Conservation (phyloP, 2,888 invertebrate genomes). For the Drosophila nigricruria region DNA sequence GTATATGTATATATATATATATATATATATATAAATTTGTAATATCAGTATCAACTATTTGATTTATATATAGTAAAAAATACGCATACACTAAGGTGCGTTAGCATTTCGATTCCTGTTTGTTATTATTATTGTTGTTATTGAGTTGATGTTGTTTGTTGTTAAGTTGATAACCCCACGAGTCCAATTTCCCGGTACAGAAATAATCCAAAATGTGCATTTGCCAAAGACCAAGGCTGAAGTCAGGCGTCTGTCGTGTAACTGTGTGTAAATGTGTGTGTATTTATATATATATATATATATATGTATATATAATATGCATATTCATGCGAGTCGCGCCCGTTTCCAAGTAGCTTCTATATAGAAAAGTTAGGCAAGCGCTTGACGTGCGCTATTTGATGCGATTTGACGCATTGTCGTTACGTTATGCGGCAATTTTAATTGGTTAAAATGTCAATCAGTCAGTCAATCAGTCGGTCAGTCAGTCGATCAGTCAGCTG, state of each 20-base stretch:
- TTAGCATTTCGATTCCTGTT: background rate
- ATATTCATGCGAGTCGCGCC: conserved; percentile 45
- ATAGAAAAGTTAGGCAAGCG: conserved; percentile 37
- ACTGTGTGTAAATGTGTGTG: background rate
- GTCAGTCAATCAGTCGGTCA: conserved; percentile 26
- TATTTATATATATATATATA: background rate
- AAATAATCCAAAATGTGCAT: conserved; percentile 32
- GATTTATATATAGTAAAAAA: background rate
- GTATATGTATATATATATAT: background rate
- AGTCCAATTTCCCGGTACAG: conserved; percentile 5
- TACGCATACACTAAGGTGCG: background rate
- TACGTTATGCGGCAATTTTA: conserved; percentile 31
- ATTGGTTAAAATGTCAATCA: conserved; percentile 45
- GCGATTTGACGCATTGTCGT: conserved; percentile 73
- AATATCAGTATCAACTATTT: background rate
- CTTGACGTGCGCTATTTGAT: conserved; percentile 68
- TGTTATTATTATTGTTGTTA: background rate
- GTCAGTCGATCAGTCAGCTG: conserved; percentile 6
- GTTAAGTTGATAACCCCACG: conserved; percentile 21
- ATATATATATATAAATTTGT: background rate
- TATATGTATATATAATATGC: conserved; percentile 18
- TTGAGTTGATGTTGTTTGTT: background rate
- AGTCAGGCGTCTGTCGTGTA: conserved; percentile 21
- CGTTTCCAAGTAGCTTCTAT: conserved; percentile 47
- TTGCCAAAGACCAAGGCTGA: conserved; percentile 17